phyloP scores from a whole-genome alignment of 2,888 invertebrate species.

The Eupeodes luniger region DNA sequence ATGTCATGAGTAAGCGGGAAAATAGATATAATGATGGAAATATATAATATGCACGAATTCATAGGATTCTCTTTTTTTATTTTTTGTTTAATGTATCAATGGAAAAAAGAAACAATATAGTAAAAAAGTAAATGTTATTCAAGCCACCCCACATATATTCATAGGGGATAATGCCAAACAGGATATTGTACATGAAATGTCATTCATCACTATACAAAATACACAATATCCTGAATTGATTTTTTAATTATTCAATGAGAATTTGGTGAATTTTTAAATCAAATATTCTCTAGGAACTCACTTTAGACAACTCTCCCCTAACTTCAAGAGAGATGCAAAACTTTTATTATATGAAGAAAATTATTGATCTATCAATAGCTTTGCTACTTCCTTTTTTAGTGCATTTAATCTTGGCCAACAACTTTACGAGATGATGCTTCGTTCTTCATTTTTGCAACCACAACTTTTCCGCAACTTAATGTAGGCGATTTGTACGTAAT shows the following conservation, averaged over 20 bases:
- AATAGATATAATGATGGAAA: slow-evolving; percentile 34
- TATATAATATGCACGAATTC: background rate
- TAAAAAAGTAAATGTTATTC: background rate
- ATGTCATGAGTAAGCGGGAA: slow-evolving; percentile 65
- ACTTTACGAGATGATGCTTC: background rate
- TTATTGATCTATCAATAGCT: slow-evolving; percentile 51
- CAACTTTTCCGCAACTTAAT: slow-evolving; percentile 37
- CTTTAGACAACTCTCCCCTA: background rate
- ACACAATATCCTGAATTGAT: no score
- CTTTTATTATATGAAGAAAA: slow-evolving; percentile 29
- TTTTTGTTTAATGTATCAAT: background rate
- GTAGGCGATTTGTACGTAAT: slow-evolving; percentile 58
- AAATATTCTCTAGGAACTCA: background rate
- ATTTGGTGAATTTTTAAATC: background rate
- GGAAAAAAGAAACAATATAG: background rate
- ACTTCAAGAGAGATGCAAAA: background rate
- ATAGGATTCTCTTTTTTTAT: background rate
- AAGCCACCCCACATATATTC: background rate
- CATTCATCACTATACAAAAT: no score
- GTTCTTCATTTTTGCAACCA: slow-evolving; percentile 35
- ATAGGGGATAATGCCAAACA: background rate
- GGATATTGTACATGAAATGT: background rate
- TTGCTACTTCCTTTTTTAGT: background rate
- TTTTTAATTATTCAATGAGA: no score
- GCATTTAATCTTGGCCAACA: slow-evolving; percentile 11